Base-by-base conservation (phyloP, 1,140 invertebrate genomes). In the Carposina sasakii region DNA sequence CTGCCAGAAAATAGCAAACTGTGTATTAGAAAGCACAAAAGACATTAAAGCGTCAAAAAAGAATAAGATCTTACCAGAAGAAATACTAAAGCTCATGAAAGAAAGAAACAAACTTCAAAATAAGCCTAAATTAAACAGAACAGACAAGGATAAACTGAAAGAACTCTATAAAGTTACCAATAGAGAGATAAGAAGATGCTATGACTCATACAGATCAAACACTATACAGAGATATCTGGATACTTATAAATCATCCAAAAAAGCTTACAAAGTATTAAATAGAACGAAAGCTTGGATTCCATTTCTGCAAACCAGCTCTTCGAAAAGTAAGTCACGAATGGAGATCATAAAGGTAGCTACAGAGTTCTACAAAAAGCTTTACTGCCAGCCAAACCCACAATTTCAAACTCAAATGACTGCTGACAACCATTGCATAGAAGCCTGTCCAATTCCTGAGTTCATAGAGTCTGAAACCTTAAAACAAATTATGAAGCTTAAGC, bases 141-240 rank as follows among this genome's bases (percentile, higher is more conserved):
- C 19, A 13, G 54, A 60, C 1, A 67, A 62, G 50, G 41, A 60
- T 54, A 54, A 57, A 8, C 19, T 60, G n/a, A 33, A 12, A n/a
- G n/a, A n/a, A n/a, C 33, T 68, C 1, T 65, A 65, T 13, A 68
- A 68, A 59, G 2, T 15, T 44, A 61, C 54, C 0, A 62, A 64
- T 31, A 65, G 54, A 54, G 48, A 63, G 59, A 68, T 63, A 55
- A 65, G 33, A 46, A 50, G 23, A 45, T 58, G 57, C 37, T 63
- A 63, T n/a, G 41, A 41, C 45, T 50, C 33, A n/a, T n/a, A n/a
- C n/a, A n/a, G n/a, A n/a, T n/a, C n/a, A n/a, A n/a, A n/a, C n/a
- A n/a, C n/a, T n/a, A n/a, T n/a, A n/a, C n/a, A n/a, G n/a, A n/a
- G n/a, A n/a, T n/a, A n/a, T n/a, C n/a, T n/a, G n/a, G n/a, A n/a